Base-by-base conservation (phyloP, 2,113 vertebrate species). In the Glaucomys volans region DNA sequence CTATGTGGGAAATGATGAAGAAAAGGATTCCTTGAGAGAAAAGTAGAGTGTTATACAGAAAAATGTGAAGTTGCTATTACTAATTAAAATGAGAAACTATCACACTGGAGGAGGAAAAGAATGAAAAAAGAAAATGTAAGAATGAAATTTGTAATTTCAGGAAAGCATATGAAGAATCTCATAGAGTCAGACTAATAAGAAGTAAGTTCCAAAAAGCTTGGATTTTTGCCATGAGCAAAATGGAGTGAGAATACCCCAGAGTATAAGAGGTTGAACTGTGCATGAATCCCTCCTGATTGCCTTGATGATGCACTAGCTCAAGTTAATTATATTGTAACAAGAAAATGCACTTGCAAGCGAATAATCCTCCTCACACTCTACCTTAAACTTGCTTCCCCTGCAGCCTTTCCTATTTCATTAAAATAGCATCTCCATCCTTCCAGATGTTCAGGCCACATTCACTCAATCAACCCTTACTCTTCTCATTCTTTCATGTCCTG, bases 321-420 rank as follows among this genome's bases (percentile, higher is more conserved):
- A 57, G 24, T 47, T 93, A 97, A 95, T 93, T 93, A 89, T 32
- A 71, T 35, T 37, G 18, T 86, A 90, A 95, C 80, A 37, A 96
- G 88, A 83, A 94, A 94, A 62, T 40, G 76, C 72, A 87, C 75
- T 69, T 95, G 75, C 80, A 93, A 87, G 93, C 75, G 71, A 71
- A 76, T 74, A 75, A 93, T 52, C 47, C 35, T 28, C 18, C 80
- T 84, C 80, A 16, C 10, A 37, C 26, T 1, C 9, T 0, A 17
- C 54, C 62, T 52, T 8, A 11, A 11, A 88, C 32, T 72, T n/a
- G 30, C 8, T 90, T 50, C 67, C 42, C 42, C 47, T 67, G 77
- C 12, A 87, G 50, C 20, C 42, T 90, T 81, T 84, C 40, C 44
- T 90, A 12, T 35, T 42, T 95, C 37, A 80, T 2, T 52, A 52